Base-by-base conservation (phyloP, 2,113 vertebrate genomes). In the Cyprinodon variegatus region DNA sequence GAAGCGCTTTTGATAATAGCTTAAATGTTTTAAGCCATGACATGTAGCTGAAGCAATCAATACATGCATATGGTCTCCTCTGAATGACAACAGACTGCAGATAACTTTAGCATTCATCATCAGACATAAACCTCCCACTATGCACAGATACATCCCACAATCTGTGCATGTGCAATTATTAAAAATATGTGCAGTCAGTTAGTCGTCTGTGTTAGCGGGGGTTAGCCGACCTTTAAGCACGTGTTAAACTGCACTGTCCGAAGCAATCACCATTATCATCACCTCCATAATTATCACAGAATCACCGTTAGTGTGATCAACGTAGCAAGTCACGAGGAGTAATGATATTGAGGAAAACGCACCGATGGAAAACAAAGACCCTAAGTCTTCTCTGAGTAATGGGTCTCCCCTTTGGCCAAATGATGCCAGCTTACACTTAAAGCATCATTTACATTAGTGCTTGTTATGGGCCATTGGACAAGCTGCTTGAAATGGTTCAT, bases 401-500 rank as follows among this genome's bases (percentile, higher is more conserved):
- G 81, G 69, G 41, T 57, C 70, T 70, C 82, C 81, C 80, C 82
- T 79, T 86, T 37, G 82, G 89, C 84, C 87, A 91, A 91, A 88
- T 61, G 83, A 89, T 79, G 83, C 74, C 83, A 64, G 65, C 85
- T 81, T 87, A 87, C 70, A 88, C 86, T 88, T 86, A 88, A 89
- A 93, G 88, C 88, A 86, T 86, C 82, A 78, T 92, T 89, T 88
- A 91, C 89, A 90, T 91, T 90, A 89, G 82, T n/a, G 83, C 74
- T 78, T 37, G 82, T 86, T 89, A 76, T 61, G 79, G 86, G 77
- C 86, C 86, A 79, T 88, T 89, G 84, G 78, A 46, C 89, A 79
- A 64, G 79, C 86, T 79, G 86, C 71, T 82, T 61, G 20, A 76
- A 82, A 88, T 68, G 83, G 81, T 79, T 84, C 90, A 87, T 92